A percentile compares a stretch with the other conserved stretches of the same genome.
Evolutionary conservation across 2,113 vertebrate genomes (phyloP).

Genomic region (Oryzias woworae): DNA sequence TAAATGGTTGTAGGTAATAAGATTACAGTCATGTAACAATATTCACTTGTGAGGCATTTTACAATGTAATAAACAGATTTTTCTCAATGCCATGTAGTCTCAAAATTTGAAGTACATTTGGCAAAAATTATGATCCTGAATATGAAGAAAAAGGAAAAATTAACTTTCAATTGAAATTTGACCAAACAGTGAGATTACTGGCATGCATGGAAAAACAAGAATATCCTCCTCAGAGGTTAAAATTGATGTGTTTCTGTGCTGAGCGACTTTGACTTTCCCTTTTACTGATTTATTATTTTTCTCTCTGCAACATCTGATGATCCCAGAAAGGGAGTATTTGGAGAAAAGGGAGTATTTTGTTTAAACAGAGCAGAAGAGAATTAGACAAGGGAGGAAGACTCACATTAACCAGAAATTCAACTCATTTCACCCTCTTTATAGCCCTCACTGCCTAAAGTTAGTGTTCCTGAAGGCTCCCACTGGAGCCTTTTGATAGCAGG

Average conservation of each 20-base stretch:
- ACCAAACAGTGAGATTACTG: constrained; percentile 13
- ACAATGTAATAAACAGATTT: neutral
- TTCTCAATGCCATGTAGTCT: neutral
- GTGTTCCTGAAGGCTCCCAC: constrained; percentile 42
- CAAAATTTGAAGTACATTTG: neutral
- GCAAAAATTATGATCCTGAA: neutral
- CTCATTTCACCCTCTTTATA: constrained; percentile 6
- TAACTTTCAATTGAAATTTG: neutral
- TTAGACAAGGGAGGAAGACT: constrained; percentile 45
- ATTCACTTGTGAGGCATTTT: neutral
- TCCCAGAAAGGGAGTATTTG: constrained; percentile 12
- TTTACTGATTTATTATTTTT: constrained; percentile 37
- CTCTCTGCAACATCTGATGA: constrained; percentile 32
- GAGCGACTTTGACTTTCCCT: constrained; percentile 17
- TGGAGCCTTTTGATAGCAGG: constrained; percentile 36
- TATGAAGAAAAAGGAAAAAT: neutral
- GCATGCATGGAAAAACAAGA: constrained; percentile 35
- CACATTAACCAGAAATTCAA: constrained; percentile 38
- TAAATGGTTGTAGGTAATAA: no score
- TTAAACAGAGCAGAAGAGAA: constrained; percentile 48
- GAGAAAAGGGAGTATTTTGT: constrained; percentile 39
- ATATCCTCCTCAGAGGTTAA: constrained; percentile 28
- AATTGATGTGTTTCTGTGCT: constrained; percentile 3
- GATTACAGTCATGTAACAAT: no score
- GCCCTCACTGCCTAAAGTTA: constrained; percentile 34